phyloP scores from a whole-genome alignment of 2,797 vertebrate species.

The Aythya fuligula region DNA sequence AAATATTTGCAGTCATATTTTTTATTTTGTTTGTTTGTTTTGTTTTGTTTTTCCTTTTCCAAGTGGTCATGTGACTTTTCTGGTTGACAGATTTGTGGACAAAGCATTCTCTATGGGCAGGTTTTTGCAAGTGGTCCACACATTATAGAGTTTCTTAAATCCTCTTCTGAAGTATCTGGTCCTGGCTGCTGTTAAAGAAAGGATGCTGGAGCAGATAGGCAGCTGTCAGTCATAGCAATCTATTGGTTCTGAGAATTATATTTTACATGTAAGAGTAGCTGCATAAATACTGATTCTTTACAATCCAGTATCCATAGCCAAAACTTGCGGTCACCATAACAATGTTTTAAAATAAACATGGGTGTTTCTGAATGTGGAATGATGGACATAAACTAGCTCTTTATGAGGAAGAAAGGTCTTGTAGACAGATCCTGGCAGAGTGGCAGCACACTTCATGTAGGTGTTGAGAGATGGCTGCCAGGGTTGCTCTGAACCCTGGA shows the following conservation, averaged over 20 bases:
- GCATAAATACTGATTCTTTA: neutral
- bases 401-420: neutral
- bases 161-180: neutral
- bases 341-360: neutral
- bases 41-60: neutral
- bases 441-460: neutral
- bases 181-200: neutral
- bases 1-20: neutral
- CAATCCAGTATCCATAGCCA: neutral
- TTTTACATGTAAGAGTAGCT: neutral
- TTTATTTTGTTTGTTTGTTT: neutral
- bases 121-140: neutral
- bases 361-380: neutral
- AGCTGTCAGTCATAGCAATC: neutral
- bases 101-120: neutral
- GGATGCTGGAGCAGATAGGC: neutral
- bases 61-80: rapidly evolving
- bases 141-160: neutral
- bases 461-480: neutral
- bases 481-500: neutral
- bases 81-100: neutral
- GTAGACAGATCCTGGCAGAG: neutral
- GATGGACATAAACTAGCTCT: neutral
- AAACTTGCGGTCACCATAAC: neutral
- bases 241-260: neutral